phyloP scores from a whole-genome alignment of 1,140 invertebrate genomes.

The Panulirus ornatus region DNA sequence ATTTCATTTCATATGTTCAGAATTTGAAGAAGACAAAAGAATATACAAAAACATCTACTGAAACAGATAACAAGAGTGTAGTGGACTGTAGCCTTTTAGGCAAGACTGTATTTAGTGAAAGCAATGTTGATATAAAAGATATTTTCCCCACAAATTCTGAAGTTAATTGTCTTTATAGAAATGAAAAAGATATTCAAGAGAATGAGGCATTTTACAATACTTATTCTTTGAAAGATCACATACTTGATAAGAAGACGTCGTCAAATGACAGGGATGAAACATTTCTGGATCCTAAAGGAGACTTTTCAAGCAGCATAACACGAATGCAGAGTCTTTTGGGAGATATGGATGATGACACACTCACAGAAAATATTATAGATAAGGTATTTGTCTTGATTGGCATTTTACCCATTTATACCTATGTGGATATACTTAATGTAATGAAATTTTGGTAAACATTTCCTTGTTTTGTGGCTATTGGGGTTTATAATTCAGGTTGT shows the following conservation, averaged over 20 bases:
- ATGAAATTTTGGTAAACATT: neutral
- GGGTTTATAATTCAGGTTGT: neutral
- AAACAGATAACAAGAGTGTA: neutral
- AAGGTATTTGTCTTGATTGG: neutral
- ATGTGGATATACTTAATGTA: neutral
- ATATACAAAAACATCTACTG: neutral
- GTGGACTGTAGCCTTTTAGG: too few species aligned
- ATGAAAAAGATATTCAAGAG: too few species aligned
- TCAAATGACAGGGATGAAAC: neutral
- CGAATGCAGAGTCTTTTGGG: constrained; percentile 5
- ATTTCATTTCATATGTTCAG: constrained; percentile 24
- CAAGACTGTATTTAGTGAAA: too few species aligned
- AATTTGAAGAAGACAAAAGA: neutral
- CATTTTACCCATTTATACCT: neutral
- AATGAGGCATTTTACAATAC: too few species aligned
- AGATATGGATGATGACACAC: constrained; percentile 4
- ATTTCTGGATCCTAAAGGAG: neutral
- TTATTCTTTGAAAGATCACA: too few species aligned
- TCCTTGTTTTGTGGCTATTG: neutral
- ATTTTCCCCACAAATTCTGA: neutral
- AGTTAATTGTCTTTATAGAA: too few species aligned
- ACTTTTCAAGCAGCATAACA: neutral
- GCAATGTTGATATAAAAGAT: neutral
- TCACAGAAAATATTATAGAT: neutral
- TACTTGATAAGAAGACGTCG: too few species aligned